These are phyloP conservation scores for Phortica magna DNA, from an alignment of 2,888 invertebrate genomes.

Conservation along the genomic window DNA sequence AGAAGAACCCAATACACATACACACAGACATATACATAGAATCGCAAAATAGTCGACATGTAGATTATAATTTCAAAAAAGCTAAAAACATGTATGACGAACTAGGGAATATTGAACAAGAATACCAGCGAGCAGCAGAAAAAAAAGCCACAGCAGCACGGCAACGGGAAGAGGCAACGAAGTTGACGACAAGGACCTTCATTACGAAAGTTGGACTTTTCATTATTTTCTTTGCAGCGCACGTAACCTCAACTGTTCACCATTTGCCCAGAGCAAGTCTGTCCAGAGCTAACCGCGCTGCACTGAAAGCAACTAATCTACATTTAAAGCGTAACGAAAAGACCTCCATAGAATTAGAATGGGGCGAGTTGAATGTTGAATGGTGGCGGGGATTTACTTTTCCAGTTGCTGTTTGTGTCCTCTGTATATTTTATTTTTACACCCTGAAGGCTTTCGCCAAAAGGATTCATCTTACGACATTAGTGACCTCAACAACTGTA, in stretches of 20 bases:
- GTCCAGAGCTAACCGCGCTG: not conserved
- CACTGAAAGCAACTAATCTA: conserved; percentile 65
- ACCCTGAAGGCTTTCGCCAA: conserved; percentile 70
- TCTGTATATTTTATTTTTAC: conserved; percentile 69
- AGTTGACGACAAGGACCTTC: conserved; percentile 57
- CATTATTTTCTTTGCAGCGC: conserved; percentile 66
- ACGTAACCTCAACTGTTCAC: conserved; percentile 4
- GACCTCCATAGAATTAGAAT: not conserved
- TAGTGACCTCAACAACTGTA: conserved; percentile 72
- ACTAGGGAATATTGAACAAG: conserved; percentile 38
- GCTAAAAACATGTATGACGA: conserved; percentile 46
- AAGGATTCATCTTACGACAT: conserved; percentile 75
- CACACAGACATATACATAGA: conserved; percentile 47
- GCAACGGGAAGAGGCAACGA: conserved; percentile 32
- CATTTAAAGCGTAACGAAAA: conserved; percentile 57
- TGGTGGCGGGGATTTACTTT: not conserved
- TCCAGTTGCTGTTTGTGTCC: conserved; percentile 8
- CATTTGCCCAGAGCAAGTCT: no score
- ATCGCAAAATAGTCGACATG: conserved; percentile 44
- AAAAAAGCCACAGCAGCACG: conserved; percentile 35
- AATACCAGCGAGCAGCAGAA: conserved; percentile 14
- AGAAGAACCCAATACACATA: conserved; percentile 30
- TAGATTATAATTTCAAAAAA: conserved; percentile 75
- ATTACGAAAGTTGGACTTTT: conserved; percentile 74
- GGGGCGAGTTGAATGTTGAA: not conserved